Evolutionary conservation across 2,888 invertebrate genomes (phyloP).

Genomic region (Platerodrilus igneus): DNA sequence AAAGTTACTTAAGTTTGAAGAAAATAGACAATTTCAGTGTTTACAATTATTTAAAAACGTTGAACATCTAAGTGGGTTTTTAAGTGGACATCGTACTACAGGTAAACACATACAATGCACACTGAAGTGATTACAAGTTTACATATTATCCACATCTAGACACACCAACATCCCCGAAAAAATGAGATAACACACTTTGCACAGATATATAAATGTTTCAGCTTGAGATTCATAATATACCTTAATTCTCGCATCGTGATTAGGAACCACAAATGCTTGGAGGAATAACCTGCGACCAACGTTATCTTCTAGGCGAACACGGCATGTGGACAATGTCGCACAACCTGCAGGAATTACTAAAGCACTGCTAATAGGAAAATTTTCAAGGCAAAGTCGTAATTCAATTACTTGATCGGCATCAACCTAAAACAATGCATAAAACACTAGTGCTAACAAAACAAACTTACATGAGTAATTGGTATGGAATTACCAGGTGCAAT

Average conservation of each 20-base stretch:
- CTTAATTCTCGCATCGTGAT: conserved; percentile 43
- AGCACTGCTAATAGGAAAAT: conserved; percentile 55
- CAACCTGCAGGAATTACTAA: conserved; percentile 38
- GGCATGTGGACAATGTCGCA: conserved; percentile 36
- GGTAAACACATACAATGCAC: no score
- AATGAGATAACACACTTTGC: no score
- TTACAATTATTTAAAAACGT: no score
- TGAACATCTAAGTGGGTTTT: no score
- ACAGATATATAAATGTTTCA: no score
- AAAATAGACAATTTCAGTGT: no score
- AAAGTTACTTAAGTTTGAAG: no score
- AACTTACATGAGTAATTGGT: conserved; percentile 39
- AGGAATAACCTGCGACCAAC: conserved; percentile 70
- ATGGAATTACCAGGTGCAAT: conserved; percentile 41
- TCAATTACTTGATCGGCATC: conserved; percentile 70
- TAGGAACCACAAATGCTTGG: conserved; percentile 52
- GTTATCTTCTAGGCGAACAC: conserved; percentile 69
- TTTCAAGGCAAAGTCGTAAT: conserved; percentile 75
- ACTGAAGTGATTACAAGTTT: not conserved
- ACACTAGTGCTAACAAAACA: not conserved
- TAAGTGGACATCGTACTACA: no score
- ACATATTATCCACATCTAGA: no score
- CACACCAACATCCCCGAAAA: no score
- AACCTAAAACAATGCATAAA: conserved; percentile 48
- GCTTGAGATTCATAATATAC: no score